Base-by-base conservation (phyloP, 1,140 invertebrate genomes). In the Monomorium pharaonis region DNA sequence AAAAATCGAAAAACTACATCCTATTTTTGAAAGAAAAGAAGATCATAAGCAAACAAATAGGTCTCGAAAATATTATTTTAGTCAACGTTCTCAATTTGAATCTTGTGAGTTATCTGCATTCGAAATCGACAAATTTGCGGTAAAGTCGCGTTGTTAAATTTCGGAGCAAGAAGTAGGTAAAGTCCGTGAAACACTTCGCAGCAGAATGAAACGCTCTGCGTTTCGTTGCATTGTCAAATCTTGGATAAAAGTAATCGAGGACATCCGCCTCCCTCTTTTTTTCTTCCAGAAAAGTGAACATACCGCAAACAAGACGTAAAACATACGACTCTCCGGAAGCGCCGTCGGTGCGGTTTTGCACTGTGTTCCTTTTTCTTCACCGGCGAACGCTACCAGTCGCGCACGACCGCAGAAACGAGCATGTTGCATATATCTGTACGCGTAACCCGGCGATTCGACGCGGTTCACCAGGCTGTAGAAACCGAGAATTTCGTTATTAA, bases 401-500 rank as follows among this genome's bases (percentile, higher is more conserved):
- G 60, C 21, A 10, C 62, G 30, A 69, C 63, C 63, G 62, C 77
- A 80, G 42, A 70, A 80, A 54, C 21, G 77, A 54, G 63, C 77
- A 54, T 33, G 77, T 80, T 24, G 76, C 62, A 12, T 78, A 51
- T 49, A 37, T 62, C 24, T n/a, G 44, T 37, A 69, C 21, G 44
- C 63, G 33, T 47, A 67, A 56, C 21, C 14, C 76, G 30, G 44
- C 62, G 76, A 80, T 37, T 70, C 30, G 47, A 37, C 30, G 77
- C 63, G 47, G 21, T 70, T 80, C 65, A 37, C 62, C 63, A n/a
- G 30, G 37, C 77, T 70, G 21, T 70, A 21, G 27, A 69, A 69
- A 70, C 21, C 47, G 47, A 18, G 47, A 80, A 80, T 69, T 80
- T 80, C 49, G 37, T 42, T 80, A 33, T 80, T 80, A 80, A 70